Conservation (phyloP, 2,888 invertebrate species). For the Helleia helle region DNA sequence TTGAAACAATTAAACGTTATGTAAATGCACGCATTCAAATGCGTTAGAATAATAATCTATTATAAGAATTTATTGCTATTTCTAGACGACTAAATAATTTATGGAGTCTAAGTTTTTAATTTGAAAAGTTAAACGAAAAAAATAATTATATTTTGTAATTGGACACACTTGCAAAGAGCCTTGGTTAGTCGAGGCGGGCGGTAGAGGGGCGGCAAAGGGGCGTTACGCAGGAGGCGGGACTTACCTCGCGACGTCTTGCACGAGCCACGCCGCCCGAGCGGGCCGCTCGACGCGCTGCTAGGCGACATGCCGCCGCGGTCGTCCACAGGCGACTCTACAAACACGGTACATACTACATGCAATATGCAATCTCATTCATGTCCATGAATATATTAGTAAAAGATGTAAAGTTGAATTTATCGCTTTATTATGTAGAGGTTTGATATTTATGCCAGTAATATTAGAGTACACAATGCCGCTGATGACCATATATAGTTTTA, state of each 20-base stretch:
- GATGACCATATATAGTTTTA: too few relatives aligned
- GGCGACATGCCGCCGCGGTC: constrained; percentile 85
- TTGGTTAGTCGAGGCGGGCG: constrained; percentile 14
- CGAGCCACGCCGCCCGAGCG: constrained; percentile 86
- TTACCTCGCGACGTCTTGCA: constrained; percentile 92
- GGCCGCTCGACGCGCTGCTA: constrained; percentile 77
- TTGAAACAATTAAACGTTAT: too few relatives aligned
- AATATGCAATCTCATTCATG: constrained; percentile 4
- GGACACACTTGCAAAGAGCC: constrained; percentile 9
- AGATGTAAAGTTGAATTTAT: background rate
- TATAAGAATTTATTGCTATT: too few relatives aligned
- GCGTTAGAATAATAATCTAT: too few relatives aligned
- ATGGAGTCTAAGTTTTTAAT: too few relatives aligned
- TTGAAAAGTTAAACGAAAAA: background rate
- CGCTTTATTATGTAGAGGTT: too few relatives aligned
- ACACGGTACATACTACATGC: constrained; percentile 19
- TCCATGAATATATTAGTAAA: background rate
- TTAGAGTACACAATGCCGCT: too few relatives aligned
- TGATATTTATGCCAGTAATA: too few relatives aligned
- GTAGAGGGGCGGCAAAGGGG: background rate
- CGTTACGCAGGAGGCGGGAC: constrained; percentile 27
- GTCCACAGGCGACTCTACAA: constrained; percentile 80
- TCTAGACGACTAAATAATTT: too few relatives aligned
- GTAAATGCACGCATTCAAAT: too few relatives aligned
- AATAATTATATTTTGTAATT: constrained; percentile 1